Percentiles rank a stretch among this genome's conserved stretches.
These are phyloP conservation scores for Synanthedon myopaeformis DNA, from an alignment of 2,888 invertebrate species.

Conservation along the genomic window DNA sequence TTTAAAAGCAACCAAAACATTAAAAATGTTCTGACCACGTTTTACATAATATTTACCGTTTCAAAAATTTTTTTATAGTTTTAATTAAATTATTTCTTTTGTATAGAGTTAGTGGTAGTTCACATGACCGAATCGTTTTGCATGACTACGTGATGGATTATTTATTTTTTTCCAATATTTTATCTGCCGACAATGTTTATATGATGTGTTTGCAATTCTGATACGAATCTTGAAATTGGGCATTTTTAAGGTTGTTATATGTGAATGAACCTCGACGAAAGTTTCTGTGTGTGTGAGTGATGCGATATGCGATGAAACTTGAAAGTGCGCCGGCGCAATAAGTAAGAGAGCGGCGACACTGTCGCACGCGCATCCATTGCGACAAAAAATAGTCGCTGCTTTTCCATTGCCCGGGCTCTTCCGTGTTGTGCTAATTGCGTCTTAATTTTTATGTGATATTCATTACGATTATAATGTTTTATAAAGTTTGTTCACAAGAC, in stretches of 20 bases:
- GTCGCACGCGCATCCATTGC: conserved; percentile 30
- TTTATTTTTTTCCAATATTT: too few relatives aligned
- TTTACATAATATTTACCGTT: too few relatives aligned
- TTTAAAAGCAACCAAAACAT: too few relatives aligned
- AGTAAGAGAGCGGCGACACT: conserved; percentile 42
- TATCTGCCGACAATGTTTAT: too few relatives aligned
- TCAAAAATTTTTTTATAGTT: too few relatives aligned
- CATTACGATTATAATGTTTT: too few relatives aligned
- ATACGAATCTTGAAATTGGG: not conserved
- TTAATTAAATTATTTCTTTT: too few relatives aligned
- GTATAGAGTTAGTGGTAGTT: too few relatives aligned
- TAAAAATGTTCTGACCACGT: too few relatives aligned
- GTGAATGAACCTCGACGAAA: conserved; percentile 32
- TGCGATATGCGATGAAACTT: conserved; percentile 17
- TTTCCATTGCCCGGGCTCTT: conserved; percentile 19
- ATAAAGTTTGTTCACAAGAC: not conserved
- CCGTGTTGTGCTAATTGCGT: conserved; percentile 8
- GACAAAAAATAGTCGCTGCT: conserved; percentile 26
- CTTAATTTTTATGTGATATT: not conserved
- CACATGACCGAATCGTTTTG: too few relatives aligned
- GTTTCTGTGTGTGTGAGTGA: conserved; percentile 24
- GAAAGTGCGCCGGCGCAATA: conserved; percentile 39
- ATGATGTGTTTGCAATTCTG: too few relatives aligned
- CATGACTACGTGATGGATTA: too few relatives aligned
- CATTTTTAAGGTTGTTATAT: conserved; percentile 8